A percentile compares a stretch with the other conserved stretches of the same genome.
Conservation (phyloP, 2,888 invertebrate genomes). For the Cryptocephalus moraei region DNA sequence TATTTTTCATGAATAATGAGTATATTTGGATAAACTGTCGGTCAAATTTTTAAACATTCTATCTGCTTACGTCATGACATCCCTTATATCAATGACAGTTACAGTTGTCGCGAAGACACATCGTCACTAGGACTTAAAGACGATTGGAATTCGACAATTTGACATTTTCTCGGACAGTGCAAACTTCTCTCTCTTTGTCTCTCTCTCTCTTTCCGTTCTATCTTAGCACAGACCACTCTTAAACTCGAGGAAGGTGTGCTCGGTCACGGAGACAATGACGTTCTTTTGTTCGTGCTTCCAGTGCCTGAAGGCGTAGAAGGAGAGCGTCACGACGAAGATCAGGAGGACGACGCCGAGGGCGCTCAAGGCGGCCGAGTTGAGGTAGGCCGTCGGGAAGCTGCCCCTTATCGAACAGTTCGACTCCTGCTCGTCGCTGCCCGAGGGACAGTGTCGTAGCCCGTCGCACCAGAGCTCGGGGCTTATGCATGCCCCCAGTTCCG, state of each 20-base stretch:
- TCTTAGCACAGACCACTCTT: constrained; percentile 36
- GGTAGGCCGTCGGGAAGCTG: constrained; percentile 52
- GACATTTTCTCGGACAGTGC: not conserved
- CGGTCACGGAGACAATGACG: constrained; percentile 36
- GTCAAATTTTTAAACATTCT: too few species aligned
- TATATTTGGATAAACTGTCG: not conserved
- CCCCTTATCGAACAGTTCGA: constrained; percentile 62
- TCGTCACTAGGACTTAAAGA: too few species aligned
- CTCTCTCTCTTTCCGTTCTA: too few species aligned
- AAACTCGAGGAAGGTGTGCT: constrained; percentile 38
- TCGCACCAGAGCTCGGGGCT: constrained; percentile 72
- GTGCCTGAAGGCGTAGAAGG: constrained; percentile 31
- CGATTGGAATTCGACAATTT: too few species aligned
- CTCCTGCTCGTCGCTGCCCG: constrained; percentile 72
- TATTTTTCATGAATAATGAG: too few species aligned
- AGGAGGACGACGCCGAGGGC: constrained; percentile 22
- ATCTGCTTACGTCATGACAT: not conserved
- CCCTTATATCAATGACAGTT: not conserved
- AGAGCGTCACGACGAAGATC: constrained; percentile 24
- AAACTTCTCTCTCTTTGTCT: not conserved
- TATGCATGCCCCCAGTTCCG: constrained; percentile 72
- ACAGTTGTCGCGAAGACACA: not conserved
- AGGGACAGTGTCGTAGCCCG: constrained; percentile 67
- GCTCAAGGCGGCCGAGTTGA: constrained; percentile 29
- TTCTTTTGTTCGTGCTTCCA: constrained; percentile 33